Percentiles rank a stretch among this genome's conserved stretches.
These are phyloP conservation scores for Cephalopholis sonnerati DNA, from an alignment of 2,113 vertebrate genomes.

Conservation along the genomic window DNA sequence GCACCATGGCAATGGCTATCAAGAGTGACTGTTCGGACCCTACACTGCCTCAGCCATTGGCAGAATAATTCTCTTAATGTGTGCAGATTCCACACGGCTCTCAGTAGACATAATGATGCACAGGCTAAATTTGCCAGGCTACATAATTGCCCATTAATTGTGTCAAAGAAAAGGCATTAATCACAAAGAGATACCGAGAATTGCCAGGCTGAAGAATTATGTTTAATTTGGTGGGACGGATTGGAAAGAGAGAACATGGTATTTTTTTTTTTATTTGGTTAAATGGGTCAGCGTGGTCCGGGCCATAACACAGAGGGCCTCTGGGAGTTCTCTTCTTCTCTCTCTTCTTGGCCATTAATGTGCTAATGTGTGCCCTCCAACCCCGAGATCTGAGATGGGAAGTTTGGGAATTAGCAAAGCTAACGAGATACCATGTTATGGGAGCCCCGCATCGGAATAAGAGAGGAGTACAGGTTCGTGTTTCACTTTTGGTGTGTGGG, in stretches of 20 bases:
- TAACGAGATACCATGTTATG: slow-evolving; percentile 91
- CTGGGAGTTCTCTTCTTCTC: slow-evolving; percentile 83
- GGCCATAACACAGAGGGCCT: slow-evolving; percentile 90
- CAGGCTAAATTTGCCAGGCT: slow-evolving; percentile 90
- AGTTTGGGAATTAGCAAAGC: slow-evolving; percentile 91
- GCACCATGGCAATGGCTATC: slow-evolving; percentile 66
- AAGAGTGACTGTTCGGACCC: slow-evolving; percentile 54
- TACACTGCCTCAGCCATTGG: slow-evolving; percentile 67
- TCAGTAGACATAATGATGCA: slow-evolving; percentile 91
- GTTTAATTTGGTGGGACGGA: slow-evolving; percentile 95
- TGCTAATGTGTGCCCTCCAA: slow-evolving; percentile 97
- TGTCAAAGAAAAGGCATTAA: slow-evolving; percentile 95
- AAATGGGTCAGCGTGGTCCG: slow-evolving; percentile 94
- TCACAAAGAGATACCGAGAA: slow-evolving; percentile 94
- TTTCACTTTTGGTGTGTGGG: slow-evolving; percentile 59
- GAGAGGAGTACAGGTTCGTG: slow-evolving; percentile 70
- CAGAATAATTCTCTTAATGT: slow-evolving; percentile 94
- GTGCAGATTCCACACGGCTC: slow-evolving; percentile 91
- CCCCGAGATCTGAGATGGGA: slow-evolving; percentile 90
- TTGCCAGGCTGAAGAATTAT: slow-evolving; percentile 91
- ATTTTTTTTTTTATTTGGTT: slow-evolving; percentile 82
- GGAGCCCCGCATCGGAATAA: slow-evolving; percentile 88
- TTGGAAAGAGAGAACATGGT: slow-evolving; percentile 82
- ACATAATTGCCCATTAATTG: slow-evolving; percentile 98
- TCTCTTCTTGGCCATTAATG: slow-evolving; percentile 96